Percentiles rank a stretch among this genome's conserved stretches.
phyloP scores from a whole-genome alignment of 1,140 invertebrate species.

The Tetranychus cinnabarinus region DNA sequence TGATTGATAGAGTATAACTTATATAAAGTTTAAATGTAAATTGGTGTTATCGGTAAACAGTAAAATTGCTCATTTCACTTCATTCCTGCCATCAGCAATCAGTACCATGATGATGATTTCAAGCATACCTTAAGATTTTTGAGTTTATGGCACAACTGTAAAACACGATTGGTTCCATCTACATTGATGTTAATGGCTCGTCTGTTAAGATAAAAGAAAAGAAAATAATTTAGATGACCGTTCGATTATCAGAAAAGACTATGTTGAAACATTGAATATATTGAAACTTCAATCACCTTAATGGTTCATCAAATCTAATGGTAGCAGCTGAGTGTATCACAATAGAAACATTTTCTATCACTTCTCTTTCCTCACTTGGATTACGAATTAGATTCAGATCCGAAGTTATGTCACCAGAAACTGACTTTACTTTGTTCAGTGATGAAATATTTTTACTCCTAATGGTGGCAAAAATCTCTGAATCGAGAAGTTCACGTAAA shows the following conservation, averaged over 20 bases:
- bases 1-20: too few species aligned
- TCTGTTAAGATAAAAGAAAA: conserved; percentile 1
- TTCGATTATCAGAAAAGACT: too few species aligned
- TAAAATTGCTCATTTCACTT: too few species aligned
- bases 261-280: too few species aligned
- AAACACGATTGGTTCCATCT: conserved; percentile 10
- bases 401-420: conserved; percentile 72
- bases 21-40: too few species aligned
- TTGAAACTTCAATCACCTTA: conserved; percentile 16
- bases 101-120: neutral
- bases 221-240: too few species aligned
- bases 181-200: conserved; percentile 22
- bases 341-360: conserved; percentile 26
- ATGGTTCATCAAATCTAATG: conserved; percentile 25
- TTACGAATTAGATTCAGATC: conserved; percentile 57
- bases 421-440: conserved; percentile 47
- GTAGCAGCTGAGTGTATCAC: conserved; percentile 28
- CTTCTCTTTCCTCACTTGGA: conserved; percentile 38
- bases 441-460: neutral
- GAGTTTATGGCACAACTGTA: conserved; percentile 6
- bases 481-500: conserved; percentile 4
- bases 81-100: too few species aligned
- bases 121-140: conserved; percentile 3
- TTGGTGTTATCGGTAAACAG: too few species aligned
- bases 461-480: conserved; percentile 2